Conservation (phyloP, 2,113 vertebrate species). For the Eulemur macaco region DNA sequence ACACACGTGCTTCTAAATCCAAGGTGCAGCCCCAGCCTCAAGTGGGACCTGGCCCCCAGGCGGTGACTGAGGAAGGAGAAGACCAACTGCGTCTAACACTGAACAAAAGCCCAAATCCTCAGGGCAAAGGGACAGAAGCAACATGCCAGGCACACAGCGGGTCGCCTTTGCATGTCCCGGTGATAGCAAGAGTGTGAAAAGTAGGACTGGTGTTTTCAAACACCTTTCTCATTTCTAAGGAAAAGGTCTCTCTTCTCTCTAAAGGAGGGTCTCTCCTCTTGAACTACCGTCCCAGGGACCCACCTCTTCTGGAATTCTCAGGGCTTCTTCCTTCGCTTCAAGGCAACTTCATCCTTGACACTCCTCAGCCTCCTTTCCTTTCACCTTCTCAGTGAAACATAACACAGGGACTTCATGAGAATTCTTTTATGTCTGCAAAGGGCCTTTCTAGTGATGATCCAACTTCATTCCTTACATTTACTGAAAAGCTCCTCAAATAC, state of each 20-base stretch:
- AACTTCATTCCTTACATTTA: background rate
- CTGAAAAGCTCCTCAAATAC: background rate
- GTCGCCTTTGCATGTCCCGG: background rate
- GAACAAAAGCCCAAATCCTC: background rate
- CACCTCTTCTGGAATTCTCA: background rate
- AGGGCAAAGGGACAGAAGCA: background rate
- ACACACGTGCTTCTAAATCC: background rate
- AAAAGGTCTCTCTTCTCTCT: background rate
- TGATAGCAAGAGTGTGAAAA: background rate
- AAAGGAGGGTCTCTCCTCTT: background rate
- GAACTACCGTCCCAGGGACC: fast-evolving
- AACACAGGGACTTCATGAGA: fast-evolving
- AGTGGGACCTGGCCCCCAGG: background rate
- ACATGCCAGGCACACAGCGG: fast-evolving
- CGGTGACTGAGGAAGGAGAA: background rate
- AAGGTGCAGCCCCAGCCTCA: background rate
- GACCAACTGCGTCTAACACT: background rate
- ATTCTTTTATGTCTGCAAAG: background rate
- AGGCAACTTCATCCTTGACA: background rate
- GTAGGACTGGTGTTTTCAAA: background rate
- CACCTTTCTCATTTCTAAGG: background rate
- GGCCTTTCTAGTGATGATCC: background rate
- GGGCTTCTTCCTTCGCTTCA: background rate
- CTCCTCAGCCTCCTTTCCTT: background rate
- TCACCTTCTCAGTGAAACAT: background rate